These are phyloP conservation scores for Centroberyx gerrardi DNA, from an alignment of 2,797 vertebrate species.

Conservation along the genomic window DNA sequence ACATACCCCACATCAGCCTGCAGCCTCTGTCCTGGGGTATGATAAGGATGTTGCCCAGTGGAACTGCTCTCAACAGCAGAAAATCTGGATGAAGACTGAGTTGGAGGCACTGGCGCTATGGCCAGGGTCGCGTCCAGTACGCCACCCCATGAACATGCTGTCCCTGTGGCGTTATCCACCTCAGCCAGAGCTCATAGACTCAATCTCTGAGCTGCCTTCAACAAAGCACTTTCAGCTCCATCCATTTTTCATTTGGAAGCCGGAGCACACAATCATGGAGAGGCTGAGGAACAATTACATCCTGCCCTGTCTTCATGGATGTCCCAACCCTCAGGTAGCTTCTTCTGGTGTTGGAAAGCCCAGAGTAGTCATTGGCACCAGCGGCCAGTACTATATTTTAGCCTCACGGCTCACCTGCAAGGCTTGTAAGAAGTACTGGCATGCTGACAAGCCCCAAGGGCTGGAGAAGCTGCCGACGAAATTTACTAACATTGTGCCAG, in stretches of 20 bases:
- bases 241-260: constrained; percentile 22
- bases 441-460: too few relatives aligned
- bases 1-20: too few relatives aligned
- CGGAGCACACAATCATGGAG: constrained; percentile 1
- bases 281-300: not conserved
- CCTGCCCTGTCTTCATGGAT: too few relatives aligned
- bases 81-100: not conserved
- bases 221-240: constrained; percentile 6
- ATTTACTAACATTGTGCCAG: too few relatives aligned
- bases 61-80: not conserved
- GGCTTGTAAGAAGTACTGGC: too few relatives aligned
- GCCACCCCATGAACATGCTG: not conserved
- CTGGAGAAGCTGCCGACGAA: too few relatives aligned
- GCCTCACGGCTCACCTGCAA: too few relatives aligned
- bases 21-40: not conserved
- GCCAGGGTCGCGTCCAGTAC: not conserved
- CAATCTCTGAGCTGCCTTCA: not conserved
- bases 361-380: too few relatives aligned
- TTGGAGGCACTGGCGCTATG: not conserved
- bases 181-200: too few relatives aligned
- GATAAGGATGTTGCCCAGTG: not conserved
- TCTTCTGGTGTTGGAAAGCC: too few relatives aligned
- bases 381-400: too few relatives aligned
- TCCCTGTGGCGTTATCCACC: not conserved
- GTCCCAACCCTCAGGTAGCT: too few relatives aligned